Conservation (phyloP, 2,113 vertebrate species). For the Erinaceus europaeus region DNA sequence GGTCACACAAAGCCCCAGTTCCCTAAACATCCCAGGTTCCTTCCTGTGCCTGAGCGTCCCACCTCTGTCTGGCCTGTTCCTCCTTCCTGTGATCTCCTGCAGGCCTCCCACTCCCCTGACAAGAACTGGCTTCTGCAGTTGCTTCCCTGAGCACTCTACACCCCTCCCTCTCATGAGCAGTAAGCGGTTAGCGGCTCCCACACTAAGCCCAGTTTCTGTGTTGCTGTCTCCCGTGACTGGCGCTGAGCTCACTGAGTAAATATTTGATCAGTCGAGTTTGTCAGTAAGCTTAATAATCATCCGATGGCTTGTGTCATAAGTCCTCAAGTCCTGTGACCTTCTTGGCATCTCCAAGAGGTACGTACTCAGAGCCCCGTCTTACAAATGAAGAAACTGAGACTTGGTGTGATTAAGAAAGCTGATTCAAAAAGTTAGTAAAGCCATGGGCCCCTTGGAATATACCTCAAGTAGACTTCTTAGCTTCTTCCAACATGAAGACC, state of each 20-base stretch:
- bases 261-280: background rate
- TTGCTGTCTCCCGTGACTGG: background rate
- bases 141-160: background rate
- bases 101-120: background rate
- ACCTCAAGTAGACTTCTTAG: too few relatives aligned
- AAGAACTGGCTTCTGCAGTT: too few relatives aligned
- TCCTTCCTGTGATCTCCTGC: background rate
- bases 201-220: background rate
- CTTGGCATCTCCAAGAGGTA: background rate
- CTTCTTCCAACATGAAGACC: too few relatives aligned
- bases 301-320: background rate
- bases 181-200: background rate
- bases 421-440: too few relatives aligned
- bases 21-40: background rate
- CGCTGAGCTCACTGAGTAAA: background rate
- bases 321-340: background rate
- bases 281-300: background rate
- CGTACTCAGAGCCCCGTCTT: background rate
- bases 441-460: too few relatives aligned
- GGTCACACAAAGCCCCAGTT: background rate
- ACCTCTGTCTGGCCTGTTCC: background rate
- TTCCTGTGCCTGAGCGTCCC: too few relatives aligned
- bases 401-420: background rate
- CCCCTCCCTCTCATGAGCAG: background rate
- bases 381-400: background rate